Percentiles rank a stretch among this genome's conserved stretches.
phyloP scores from a whole-genome alignment of 2,888 invertebrate species.

The Bellardia pandia region DNA sequence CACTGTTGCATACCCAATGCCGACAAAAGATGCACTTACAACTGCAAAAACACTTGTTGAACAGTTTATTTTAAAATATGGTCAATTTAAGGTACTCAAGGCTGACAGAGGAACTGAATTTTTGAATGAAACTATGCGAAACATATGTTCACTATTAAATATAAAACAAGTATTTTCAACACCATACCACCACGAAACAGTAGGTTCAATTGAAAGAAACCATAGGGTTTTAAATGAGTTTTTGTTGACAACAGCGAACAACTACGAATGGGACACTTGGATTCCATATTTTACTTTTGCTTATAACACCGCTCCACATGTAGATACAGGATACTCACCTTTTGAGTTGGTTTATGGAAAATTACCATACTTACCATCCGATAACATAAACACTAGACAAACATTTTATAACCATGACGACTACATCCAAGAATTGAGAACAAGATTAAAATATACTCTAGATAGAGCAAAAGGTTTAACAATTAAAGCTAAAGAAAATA shows the following conservation, averaged over 20 bases:
- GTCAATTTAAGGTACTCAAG: not conserved
- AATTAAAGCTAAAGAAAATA: too few relatives aligned
- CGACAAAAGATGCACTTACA: not conserved
- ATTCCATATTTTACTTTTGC: too few relatives aligned
- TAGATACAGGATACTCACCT: too few relatives aligned
- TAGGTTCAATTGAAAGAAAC: not conserved
- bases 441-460: too few relatives aligned
- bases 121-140: not conserved
- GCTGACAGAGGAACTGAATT: not conserved
- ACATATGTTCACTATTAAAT: not conserved
- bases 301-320: too few relatives aligned
- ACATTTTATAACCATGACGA: too few relatives aligned
- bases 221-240: not conserved
- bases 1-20: not conserved
- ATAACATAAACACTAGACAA: too few relatives aligned
- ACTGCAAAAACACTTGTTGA: not conserved
- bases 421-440: too few relatives aligned
- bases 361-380: too few relatives aligned
- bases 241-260: not conserved
- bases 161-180: not conserved
- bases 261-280: too few relatives aligned
- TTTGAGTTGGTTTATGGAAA: too few relatives aligned
- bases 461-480: too few relatives aligned
- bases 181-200: not conserved
- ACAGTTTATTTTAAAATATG: not conserved